These are phyloP conservation scores for Mayetiola destructor DNA, from an alignment of 2,888 invertebrate species.

Conservation along the genomic window DNA sequence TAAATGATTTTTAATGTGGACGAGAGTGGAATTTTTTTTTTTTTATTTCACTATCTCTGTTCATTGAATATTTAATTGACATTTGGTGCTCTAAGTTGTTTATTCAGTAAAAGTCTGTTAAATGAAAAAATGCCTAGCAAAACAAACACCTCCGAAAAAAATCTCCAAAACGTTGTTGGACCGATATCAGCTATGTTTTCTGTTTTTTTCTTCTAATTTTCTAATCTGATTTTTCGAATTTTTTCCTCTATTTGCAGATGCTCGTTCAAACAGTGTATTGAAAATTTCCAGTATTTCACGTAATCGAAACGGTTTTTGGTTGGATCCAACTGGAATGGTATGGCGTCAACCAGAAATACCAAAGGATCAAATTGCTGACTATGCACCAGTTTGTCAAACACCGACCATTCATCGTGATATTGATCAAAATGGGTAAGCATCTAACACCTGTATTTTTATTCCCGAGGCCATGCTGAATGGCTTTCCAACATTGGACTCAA, in stretches of 20 bases:
- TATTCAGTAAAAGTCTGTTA: not conserved
- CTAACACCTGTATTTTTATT: not conserved
- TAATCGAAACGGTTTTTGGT: slow-evolving; percentile 34
- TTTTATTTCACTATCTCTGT: not conserved
- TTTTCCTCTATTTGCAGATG: slow-evolving; percentile 24
- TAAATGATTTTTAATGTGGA: slow-evolving; percentile 10
- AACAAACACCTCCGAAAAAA: too few relatives aligned
- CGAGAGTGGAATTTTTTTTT: not conserved
- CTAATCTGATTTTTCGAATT: not conserved
- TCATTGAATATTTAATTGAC: slow-evolving; percentile 10
- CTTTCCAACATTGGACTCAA: not conserved
- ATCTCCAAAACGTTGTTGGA: too few relatives aligned
- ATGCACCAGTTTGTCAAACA: slow-evolving; percentile 34
- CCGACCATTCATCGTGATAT: slow-evolving; percentile 18
- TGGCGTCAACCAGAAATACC: slow-evolving; percentile 33
- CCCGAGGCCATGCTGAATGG: not conserved
- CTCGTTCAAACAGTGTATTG: slow-evolving; percentile 34
- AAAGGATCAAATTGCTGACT: slow-evolving; percentile 36
- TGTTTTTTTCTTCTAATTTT: not conserved
- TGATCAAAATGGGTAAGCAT: slow-evolving; percentile 13
- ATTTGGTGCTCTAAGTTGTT: not conserved
- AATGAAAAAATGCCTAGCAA: not conserved
- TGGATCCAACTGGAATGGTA: slow-evolving; percentile 31
- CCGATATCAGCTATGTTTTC: not conserved
- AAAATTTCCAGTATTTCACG: slow-evolving; percentile 36